Evolutionary conservation across 2,113 vertebrate species (phyloP), one percentile per base, ranked within the genome.

Genomic region (Grus americana): DNA sequence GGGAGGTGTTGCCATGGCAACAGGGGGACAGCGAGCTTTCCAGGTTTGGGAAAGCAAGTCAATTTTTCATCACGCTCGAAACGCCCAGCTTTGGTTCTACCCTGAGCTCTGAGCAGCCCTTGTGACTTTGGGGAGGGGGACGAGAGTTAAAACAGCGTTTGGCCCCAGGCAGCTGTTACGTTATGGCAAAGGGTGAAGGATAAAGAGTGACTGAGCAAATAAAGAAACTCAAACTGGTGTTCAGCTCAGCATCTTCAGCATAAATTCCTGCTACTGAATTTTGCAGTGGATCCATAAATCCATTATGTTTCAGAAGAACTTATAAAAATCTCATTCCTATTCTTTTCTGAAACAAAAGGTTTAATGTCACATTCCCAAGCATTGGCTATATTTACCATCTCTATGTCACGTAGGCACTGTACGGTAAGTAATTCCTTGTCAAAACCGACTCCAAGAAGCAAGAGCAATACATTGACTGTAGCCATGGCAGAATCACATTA

Each of bases 1-100:
- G 44, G 81, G 93, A 97, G 83, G 26, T 27, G 96, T 97, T 97
- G 38, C 97, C 93, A 96, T 95, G 92, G 85, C 93, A 97, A 98
- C 95, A 2, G 42, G 11, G 78, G 86, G 85, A 92, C 72, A 71
- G 52, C 86, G 88, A 88, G 44, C 88, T 86, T 90, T 73, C 90
- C 75, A 73, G 87, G 63, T 93, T 76, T 86, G 79, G 72, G 67
- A 86, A 62, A 88, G 50, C 49, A 80, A 83, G 67, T 2, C 3
- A 42, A 61, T 86, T 93, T 89, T 78, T 83, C 92, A 87, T 62
- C 68, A n/a, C 42, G 29, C 57, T 40, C 65, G 32, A 30, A 71
- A 63, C 0, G 3, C 12, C 32, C 27, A 49, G 75, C n/a, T 73
- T 73, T 24, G 62, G 40, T 80, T 81, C 75, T 49, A 3, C 55